Percentiles rank a stretch among this genome's conserved stretches.
Evolutionary conservation across 2,797 vertebrate genomes (phyloP).

Genomic region (Aselliscus stoliczkanus): DNA sequence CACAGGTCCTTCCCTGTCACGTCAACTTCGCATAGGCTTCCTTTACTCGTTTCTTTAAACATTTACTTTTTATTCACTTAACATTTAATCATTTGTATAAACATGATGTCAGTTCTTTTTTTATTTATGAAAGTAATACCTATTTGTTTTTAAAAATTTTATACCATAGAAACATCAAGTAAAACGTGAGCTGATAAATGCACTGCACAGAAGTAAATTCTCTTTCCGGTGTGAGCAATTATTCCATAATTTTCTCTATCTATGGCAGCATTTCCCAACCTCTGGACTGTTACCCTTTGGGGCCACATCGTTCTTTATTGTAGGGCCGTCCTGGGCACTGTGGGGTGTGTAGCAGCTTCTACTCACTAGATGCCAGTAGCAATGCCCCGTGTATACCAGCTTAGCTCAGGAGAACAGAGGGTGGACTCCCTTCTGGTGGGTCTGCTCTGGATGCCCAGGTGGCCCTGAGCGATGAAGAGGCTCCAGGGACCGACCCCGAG

Average conservation of each 20-base stretch:
- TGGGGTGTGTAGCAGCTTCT: fast-evolving
- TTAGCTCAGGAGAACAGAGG: neutral
- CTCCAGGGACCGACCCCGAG: neutral
- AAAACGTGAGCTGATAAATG: neutral
- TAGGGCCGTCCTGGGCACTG: neutral
- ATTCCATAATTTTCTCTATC: neutral
- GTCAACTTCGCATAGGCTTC: neutral
- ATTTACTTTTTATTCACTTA: neutral
- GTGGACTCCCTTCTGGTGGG: neutral
- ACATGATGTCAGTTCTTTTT: neutral
- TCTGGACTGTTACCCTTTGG: neutral
- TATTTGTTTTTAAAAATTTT: neutral
- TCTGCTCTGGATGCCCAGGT: neutral
- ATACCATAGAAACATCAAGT: neutral
- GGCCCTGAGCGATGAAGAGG: neutral
- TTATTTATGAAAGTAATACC: neutral
- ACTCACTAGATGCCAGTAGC: too few species aligned
- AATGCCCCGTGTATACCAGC: too few species aligned
- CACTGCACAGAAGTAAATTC: neutral
- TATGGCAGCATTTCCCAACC: neutral
- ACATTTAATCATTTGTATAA: neutral
- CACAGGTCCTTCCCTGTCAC: neutral
- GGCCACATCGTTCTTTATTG: neutral
- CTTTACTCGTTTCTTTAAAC: neutral
- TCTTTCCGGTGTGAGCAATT: neutral